Conservation (phyloP, 2,113 vertebrate species). For the Galbula dea region DNA sequence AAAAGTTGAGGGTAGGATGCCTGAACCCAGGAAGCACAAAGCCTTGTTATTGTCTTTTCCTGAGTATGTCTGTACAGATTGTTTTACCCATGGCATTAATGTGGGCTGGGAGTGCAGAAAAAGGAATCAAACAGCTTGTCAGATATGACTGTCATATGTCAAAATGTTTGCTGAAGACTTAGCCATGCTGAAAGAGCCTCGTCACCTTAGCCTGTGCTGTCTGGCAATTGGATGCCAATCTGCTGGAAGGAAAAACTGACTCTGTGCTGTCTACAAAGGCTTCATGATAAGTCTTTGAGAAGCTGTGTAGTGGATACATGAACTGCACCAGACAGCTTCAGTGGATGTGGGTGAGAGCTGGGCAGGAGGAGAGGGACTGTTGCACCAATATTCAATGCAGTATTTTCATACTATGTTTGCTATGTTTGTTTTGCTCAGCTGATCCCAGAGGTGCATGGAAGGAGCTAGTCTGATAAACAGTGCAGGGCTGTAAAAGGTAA, state of each 20-base stretch:
- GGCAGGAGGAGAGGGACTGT: not conserved
- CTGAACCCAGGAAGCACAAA: not conserved
- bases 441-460: not conserved
- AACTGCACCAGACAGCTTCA: not conserved
- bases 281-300: not conserved
- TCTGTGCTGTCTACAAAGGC: not conserved
- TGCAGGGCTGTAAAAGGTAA: not conserved
- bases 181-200: not conserved
- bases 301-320: not conserved
- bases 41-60: not conserved
- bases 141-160: not conserved
- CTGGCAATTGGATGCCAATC: not conserved
- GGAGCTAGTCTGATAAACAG: not conserved
- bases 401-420: no score
- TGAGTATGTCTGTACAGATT: not conserved
- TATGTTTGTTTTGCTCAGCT: not conserved
- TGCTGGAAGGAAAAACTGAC: not conserved
- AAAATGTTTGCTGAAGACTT: not conserved
- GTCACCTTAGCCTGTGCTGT: not conserved
- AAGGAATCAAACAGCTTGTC: not conserved
- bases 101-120: not conserved
- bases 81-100: not conserved
- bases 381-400: not conserved
- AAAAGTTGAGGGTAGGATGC: not conserved
- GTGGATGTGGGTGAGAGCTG: not conserved